A percentile compares a stretch with the other conserved stretches of the same genome.
Conservation (phyloP, 2,888 invertebrate species). For the Scaeva pyrastri region DNA sequence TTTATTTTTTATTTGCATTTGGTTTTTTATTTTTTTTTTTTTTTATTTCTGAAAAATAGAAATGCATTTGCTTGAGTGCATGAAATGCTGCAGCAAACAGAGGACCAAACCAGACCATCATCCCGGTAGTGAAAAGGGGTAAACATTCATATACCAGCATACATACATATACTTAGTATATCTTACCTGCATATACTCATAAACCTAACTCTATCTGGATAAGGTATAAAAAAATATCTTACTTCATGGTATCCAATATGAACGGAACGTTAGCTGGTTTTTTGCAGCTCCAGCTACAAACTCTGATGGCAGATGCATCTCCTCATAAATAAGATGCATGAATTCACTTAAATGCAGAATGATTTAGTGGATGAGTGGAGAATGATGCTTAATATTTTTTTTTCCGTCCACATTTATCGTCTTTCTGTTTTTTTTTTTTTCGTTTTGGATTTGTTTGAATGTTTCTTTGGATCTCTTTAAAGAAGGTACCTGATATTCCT, state of each 20-base stretch:
- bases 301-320: conserved; percentile 61
- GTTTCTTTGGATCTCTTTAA: not conserved
- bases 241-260: conserved; percentile 42
- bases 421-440: conserved; percentile 7
- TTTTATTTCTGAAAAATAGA: conserved; percentile 21
- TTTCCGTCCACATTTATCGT: not conserved
- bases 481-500: not conserved
- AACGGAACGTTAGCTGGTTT: conserved; percentile 17
- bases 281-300: not conserved
- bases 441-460: too few relatives aligned
- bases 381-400: conserved; percentile 50
- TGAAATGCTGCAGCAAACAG: conserved; percentile 32
- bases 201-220: not conserved
- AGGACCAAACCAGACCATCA: conserved; percentile 16
- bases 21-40: not conserved
- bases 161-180: too few relatives aligned
- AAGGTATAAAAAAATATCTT: conserved; percentile 57
- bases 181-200: not conserved
- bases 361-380: conserved; percentile 72
- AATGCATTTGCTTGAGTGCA: conserved; percentile 58
- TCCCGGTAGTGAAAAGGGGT: not conserved
- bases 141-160: too few relatives aligned
- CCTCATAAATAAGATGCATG: conserved; percentile 70
- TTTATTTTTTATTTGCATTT: conserved; percentile 6
- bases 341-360: conserved; percentile 71